These are phyloP conservation scores for Cheilosia scutellata DNA, from an alignment of 2,888 invertebrate species.

Conservation along the genomic window DNA sequence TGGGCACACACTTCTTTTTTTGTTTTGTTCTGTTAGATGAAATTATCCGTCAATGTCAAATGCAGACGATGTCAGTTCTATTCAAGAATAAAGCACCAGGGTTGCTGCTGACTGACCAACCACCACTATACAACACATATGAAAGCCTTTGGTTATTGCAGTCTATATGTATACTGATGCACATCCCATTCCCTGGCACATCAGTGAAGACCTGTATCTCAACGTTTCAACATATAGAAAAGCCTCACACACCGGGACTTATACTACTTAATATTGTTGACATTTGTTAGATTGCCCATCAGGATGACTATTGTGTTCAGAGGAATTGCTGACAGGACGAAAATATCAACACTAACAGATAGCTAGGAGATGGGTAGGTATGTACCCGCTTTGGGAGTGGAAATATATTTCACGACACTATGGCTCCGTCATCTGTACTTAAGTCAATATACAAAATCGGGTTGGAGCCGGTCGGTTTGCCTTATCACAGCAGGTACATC, in stretches of 20 bases:
- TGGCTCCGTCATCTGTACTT: constrained; percentile 39
- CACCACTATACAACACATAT: constrained; percentile 14
- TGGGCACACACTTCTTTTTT: constrained; percentile 25
- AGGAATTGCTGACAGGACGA: constrained; percentile 63
- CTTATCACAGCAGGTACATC: constrained; percentile 36
- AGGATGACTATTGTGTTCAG: constrained; percentile 54
- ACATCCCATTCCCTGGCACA: background rate
- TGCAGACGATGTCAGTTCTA: constrained; percentile 66
- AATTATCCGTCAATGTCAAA: constrained; percentile 73
- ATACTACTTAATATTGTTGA: constrained; percentile 70
- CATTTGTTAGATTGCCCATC: constrained; percentile 70
- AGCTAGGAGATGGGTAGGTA: background rate
- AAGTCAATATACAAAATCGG: constrained; percentile 36
- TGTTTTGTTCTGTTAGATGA: constrained; percentile 28
- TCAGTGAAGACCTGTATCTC: constrained; percentile 59
- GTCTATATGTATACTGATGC: background rate
- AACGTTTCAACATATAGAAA: constrained; percentile 45
- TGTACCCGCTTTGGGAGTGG: background rate
- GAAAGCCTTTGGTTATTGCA: constrained; percentile 28
- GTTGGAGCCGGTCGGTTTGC: constrained; percentile 14
- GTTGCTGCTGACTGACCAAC: constrained; percentile 13
- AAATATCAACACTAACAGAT: constrained; percentile 54
- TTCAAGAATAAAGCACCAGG: constrained; percentile 39
- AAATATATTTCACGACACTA: background rate
- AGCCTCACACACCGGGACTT: constrained; percentile 50